Conservation (phyloP, 2,888 invertebrate species). For the Hoplodrina blanda region DNA sequence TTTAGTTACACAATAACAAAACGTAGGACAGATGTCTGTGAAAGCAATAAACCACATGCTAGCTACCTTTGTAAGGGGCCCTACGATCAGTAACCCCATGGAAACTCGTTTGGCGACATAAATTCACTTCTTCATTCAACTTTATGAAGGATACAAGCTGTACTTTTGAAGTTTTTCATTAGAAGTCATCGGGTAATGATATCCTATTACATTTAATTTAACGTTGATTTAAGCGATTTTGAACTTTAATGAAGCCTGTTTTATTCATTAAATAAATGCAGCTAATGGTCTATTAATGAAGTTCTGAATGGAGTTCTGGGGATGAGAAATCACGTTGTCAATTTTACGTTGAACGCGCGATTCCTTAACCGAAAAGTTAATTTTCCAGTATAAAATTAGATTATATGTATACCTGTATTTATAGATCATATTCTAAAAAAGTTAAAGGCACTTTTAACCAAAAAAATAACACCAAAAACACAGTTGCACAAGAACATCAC, state of each 20-base stretch:
- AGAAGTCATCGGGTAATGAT: constrained; percentile 21
- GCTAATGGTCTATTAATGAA: too few species aligned
- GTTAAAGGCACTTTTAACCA: too few species aligned
- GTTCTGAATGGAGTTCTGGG: too few species aligned
- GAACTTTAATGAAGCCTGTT: constrained; percentile 3
- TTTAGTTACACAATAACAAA: constrained; percentile 63
- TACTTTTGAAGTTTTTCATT: constrained; percentile 29
- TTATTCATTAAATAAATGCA: constrained; percentile 6
- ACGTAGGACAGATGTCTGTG: constrained; percentile 60
- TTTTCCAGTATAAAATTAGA: too few species aligned
- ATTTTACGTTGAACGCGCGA: too few species aligned
- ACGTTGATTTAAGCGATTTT: constrained; percentile 13
- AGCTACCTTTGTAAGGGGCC: constrained; percentile 41
- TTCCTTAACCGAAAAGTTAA: too few species aligned
- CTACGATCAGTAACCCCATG: constrained; percentile 50
- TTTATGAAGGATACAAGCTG: constrained; percentile 30
- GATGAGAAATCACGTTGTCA: too few species aligned
- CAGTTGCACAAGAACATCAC: too few species aligned
- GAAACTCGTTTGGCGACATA: constrained; percentile 55
- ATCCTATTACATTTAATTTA: constrained; percentile 17
- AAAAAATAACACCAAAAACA: too few species aligned
- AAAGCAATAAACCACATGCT: constrained; percentile 59
- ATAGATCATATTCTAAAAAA: too few species aligned
- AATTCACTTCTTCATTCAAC: constrained; percentile 53
- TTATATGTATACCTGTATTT: too few species aligned